Evolutionary conservation across 2,113 vertebrate genomes (phyloP).

Genomic region (Chionomys nivalis): DNA sequence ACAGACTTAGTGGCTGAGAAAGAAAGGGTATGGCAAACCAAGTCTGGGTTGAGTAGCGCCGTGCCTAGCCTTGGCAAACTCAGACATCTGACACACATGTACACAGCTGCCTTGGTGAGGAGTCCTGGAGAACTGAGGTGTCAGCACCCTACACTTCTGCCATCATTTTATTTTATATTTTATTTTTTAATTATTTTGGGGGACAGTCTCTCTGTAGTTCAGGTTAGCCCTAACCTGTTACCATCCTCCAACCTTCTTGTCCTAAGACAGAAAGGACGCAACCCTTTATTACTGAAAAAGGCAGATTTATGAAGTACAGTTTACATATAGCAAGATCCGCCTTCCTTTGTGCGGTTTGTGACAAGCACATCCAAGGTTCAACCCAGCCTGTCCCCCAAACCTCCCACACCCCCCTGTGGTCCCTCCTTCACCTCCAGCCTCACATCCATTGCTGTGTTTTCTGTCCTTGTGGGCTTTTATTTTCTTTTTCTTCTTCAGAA

Average conservation of each 20-base stretch:
- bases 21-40: not conserved
- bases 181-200: not conserved
- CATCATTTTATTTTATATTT: not conserved
- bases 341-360: not conserved
- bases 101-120: accelerated
- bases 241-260: not conserved
- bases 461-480: too few relatives aligned
- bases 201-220: not conserved
- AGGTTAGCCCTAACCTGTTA: not conserved
- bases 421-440: not conserved
- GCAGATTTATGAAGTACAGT: not conserved
- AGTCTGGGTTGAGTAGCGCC: not conserved
- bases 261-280: not conserved
- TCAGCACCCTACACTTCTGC: not conserved
- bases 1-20: not conserved
- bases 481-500: not conserved
- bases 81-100: not conserved
- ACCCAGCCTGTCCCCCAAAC: not conserved
- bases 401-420: not conserved
- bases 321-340: not conserved
- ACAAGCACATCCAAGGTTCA: not conserved
- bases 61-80: not conserved
- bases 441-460: not conserved
- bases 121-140: not conserved
- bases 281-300: not conserved